phyloP scores from a whole-genome alignment of 2,113 vertebrate genomes.

The Egretta garzetta region DNA sequence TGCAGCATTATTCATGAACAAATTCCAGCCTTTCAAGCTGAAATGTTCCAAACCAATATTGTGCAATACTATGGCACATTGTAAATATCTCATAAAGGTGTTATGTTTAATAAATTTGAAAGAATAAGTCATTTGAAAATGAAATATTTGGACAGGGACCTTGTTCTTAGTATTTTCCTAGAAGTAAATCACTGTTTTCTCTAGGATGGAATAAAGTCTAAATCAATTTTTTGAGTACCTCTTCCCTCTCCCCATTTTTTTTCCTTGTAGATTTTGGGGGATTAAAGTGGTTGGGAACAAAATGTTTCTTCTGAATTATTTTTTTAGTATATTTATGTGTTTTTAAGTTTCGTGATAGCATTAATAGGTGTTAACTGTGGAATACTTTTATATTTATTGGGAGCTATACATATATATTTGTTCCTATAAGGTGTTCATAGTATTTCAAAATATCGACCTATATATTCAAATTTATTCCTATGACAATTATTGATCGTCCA shows the following conservation, averaged over 20 bases:
- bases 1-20: neutral
- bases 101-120: neutral
- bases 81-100: neutral
- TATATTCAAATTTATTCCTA: neutral
- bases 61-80: neutral
- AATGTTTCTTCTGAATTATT: neutral
- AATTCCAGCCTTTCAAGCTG: neutral
- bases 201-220: neutral
- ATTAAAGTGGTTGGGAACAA: neutral
- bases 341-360: neutral
- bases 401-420: neutral
- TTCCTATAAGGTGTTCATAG: neutral
- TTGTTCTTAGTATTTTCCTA: neutral
- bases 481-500: neutral
- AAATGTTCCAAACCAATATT: neutral
- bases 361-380: neutral
- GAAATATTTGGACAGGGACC: neutral
- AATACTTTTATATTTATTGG: neutral
- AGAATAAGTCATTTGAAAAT: neutral
- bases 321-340: neutral
- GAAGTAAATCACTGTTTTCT: neutral
- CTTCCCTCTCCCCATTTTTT: neutral
- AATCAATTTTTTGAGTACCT: neutral
- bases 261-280: rapidly evolving
- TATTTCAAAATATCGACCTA: neutral